Base-by-base conservation (phyloP, 2,797 vertebrate species). In the Pipistrellus nathusii region DNA sequence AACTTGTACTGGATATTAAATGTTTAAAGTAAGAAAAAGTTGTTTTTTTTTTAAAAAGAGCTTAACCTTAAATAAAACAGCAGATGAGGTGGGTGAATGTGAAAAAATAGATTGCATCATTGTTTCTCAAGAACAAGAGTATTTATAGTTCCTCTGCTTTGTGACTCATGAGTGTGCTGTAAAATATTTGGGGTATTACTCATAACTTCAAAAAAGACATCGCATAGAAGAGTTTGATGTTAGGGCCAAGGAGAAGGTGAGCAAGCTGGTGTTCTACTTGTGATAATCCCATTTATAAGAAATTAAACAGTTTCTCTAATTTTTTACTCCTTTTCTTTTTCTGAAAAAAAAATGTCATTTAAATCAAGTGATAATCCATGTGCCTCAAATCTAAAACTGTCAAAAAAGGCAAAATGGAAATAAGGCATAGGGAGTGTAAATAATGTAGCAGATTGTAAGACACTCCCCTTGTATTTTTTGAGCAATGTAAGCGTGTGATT, bases 131-230 rank as follows among this genome's bases (percentile, higher is more conserved):
- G 96, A 97, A 95, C 85, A 96, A 90, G 73, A 78, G 91, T 97
- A 97, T 95, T 96, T 97, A 95, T 96, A 97, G 93, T 44, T 86
- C 90, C 15, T 87, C 44, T 68, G 53, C 62, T 91, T 88, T 77
- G 71, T 96, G 96, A 97, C 92, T 97, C 96, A 97, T 84, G 82
- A 44, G 35, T 82, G 78, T 81, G 88, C 91, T 90, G 44, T 95
- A 95, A 95, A 96, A 95, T 97, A 96, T 97, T 96, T 94, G 76
- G 85, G 38, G 75, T 90, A 96, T 96, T 96, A 97, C 82, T 97
- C 94, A 96, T 95, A 90, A 94, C 89, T 95, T 83, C 66, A 91
- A 83, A 95, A 95, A 88, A 93, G 81, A 48, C 57, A 76, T 2
- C 85, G 32, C 64, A 46, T 53, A 80, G 57, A 97, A 93, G 8